Evolutionary conservation across 1,140 invertebrate genomes (phyloP), one percentile per base, ranked within the genome.

Genomic region (Drosophila oshimai): DNA sequence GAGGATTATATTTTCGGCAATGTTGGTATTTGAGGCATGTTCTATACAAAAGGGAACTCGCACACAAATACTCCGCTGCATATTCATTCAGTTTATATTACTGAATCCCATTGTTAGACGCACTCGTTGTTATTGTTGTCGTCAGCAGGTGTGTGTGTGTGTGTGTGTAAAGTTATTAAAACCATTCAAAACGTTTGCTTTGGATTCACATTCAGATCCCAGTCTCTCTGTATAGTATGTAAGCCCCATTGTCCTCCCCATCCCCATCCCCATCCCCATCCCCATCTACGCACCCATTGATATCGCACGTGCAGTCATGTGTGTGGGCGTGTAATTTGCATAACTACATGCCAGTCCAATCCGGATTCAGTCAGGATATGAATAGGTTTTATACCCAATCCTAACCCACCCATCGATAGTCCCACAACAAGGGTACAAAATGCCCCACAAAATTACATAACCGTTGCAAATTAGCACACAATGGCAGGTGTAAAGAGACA

Each of bases 91-190:
- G 55, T 28, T 71, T 39, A 36, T 39, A 72, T 71, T 71, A 71
- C 67, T 7, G 9, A 31, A 15, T 41, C 15, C 50, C 49, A 70
- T 70, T 70, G 65, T 70, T 69, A 37, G 29, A 9, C 29, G 31
- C 28, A 24, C 3, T 36, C 29, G 44, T 41, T 47, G 37, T 58
- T 47, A 29, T 46, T 44, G 65, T 36, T 58, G 51, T 26, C 29
- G 20, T 28, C 18, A 28, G 15, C 34, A 24, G 24, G 39, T 62
- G 42, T 31, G 34, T 6, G 28, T 37, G 49, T 13, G 67, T 18
- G 20, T 37, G 68, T 74, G 74, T 79, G 79, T 67, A 71, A 86
- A 84, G 80, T 84, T 84, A 84, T 84, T 84, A 84, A 84, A 86
- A 79, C 75, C 80, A 84, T 84, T 79, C 64, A 84, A 84, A 86